A percentile compares a stretch with the other conserved stretches of the same genome.
Evolutionary conservation across 2,797 vertebrate species (phyloP).

Genomic region (Steatocranus sp.): DNA sequence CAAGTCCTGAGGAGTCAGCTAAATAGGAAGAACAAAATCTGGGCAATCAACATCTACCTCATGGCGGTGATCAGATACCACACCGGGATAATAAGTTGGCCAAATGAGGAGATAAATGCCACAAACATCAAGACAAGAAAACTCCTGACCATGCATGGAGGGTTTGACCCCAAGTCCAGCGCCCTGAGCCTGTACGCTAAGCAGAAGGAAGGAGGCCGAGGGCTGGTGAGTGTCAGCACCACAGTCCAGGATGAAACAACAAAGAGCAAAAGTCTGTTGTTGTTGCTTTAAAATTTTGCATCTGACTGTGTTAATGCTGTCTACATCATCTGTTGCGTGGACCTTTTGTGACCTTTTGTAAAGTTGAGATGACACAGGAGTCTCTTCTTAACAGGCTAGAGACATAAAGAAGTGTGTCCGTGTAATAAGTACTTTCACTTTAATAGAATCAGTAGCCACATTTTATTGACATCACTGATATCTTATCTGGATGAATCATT

Average conservation of each 20-base stretch:
- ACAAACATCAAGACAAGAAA: not conserved
- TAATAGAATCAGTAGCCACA: not conserved
- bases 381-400: not conserved
- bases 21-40: no score
- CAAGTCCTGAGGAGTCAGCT: not conserved
- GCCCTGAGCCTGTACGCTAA: accelerated
- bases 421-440: accelerated
- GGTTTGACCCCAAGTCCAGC: not conserved
- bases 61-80: no score
- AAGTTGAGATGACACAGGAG: not conserved
- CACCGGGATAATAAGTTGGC: no score
- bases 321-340: not conserved
- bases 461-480: not conserved
- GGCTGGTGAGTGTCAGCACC: not conserved
- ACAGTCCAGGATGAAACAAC: not conserved
- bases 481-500: not conserved
- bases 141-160: not conserved
- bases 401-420: accelerated
- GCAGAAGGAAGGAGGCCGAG: not conserved
- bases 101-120: not conserved
- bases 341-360: not conserved
- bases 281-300: not conserved
- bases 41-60: no score
- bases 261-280: not conserved
- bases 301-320: not conserved